These are phyloP conservation scores for Trichoplax adhaerens DNA, from an alignment of 37 sponge, comb jelly and placozoan species.

Conservation along the genomic window DNA sequence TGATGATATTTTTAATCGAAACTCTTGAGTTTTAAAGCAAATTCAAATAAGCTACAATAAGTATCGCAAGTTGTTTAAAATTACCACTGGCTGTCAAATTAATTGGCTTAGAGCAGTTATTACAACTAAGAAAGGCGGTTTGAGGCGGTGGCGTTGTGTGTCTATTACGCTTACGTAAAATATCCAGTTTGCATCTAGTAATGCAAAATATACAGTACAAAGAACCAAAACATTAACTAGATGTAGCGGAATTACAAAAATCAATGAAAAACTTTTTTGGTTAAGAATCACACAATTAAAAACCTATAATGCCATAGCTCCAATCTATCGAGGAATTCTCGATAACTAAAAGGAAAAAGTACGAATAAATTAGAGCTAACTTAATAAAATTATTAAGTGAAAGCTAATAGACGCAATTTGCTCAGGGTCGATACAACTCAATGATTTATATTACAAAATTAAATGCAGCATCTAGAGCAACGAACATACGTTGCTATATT, in stretches of 20 bases:
- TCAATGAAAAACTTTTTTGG: background rate
- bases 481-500: background rate
- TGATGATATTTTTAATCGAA: too few relatives aligned
- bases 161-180: conserved; percentile 26
- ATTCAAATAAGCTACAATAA: too few relatives aligned
- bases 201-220: too few relatives aligned
- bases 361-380: too few relatives aligned
- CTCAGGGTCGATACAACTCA: background rate
- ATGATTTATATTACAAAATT: background rate
- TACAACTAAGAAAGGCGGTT: conserved; percentile 49
- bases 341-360: conserved; percentile 22
- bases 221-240: too few relatives aligned
- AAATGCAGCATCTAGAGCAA: background rate
- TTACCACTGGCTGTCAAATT: too few relatives aligned
- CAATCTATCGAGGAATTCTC: conserved; percentile 61
- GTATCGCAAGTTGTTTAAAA: too few relatives aligned
- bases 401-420: too few relatives aligned
- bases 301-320: conserved; percentile 69
- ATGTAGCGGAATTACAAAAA: background rate
- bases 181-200: conserved; percentile 47
- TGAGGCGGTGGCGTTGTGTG: conserved; percentile 16
- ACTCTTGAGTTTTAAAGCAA: too few relatives aligned
- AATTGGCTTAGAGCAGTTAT: conserved; percentile 16
- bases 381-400: too few relatives aligned
- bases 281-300: background rate